These are phyloP conservation scores for Atopsyche davidsoni DNA, from an alignment of 1,140 invertebrate species.

Conservation along the genomic window DNA sequence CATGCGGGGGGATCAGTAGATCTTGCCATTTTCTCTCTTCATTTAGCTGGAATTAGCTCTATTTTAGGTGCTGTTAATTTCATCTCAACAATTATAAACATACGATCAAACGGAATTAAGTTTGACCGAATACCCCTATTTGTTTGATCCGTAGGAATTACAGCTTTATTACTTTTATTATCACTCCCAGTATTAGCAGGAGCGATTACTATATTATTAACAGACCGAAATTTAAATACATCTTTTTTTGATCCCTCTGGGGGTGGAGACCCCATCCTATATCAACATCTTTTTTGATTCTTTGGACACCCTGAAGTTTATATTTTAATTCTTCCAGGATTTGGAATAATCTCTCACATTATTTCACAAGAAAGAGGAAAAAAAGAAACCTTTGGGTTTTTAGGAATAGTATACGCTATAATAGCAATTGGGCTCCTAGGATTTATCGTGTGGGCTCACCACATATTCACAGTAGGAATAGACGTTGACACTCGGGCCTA, in stretches of 20 bases:
- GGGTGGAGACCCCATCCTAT: slow-evolving; percentile 64
- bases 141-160: slow-evolving; percentile 62
- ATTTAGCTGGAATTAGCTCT: slow-evolving; percentile 61
- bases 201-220: slow-evolving; percentile 66
- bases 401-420: slow-evolving; percentile 61
- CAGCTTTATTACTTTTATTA: slow-evolving; percentile 57
- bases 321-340: slow-evolving; percentile 62
- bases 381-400: slow-evolving; percentile 52
- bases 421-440: slow-evolving; percentile 58
- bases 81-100: slow-evolving; percentile 56
- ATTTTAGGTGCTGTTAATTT: slow-evolving; percentile 65
- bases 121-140: slow-evolving; percentile 54
- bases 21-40: slow-evolving; percentile 61
- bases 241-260: slow-evolving; percentile 62
- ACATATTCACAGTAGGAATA: slow-evolving; percentile 70
- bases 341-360: slow-evolving; percentile 61
- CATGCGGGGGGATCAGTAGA: slow-evolving; percentile 57
- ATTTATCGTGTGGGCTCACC: slow-evolving; percentile 65
- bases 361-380: slow-evolving; percentile 53
- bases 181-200: slow-evolving; percentile 65
- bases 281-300: slow-evolving; percentile 76
- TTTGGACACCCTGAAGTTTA: slow-evolving; percentile 75
- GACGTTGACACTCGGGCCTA: slow-evolving; percentile 66
- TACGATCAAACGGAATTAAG: slow-evolving; percentile 44
- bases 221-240: slow-evolving; percentile 65